Base-by-base conservation (phyloP, 37 sponge, comb jelly and placozoan genomes). In the Dysidea cf. avara region DNA sequence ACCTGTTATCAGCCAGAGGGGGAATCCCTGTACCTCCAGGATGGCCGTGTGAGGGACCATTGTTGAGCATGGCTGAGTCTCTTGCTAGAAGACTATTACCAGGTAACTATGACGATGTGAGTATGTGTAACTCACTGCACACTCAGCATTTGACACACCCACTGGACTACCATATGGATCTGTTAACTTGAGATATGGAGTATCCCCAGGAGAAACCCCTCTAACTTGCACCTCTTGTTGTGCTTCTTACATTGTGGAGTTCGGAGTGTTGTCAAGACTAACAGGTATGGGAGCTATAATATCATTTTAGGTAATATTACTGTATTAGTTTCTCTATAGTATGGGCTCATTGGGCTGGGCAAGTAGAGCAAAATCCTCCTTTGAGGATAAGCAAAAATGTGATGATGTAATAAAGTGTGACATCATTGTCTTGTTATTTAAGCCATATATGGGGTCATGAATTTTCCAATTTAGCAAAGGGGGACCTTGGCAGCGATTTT, bases 21-120 rank as follows among this genome's bases (percentile, higher is more conserved):
- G 66, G 62, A 20, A 36, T 79, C 17, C 62, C 70, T 22, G 46
- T 89, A 28, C 59, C 78, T 35, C 74, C 64, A 34, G 84, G 79
- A 12, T 89, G 90, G 90, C 90, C 90, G 17, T 89, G 90, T 89
- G 81, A 78, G 22, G 90, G 90, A 0, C 90, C 90, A 4, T 62
- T 89, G 9, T 65, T 89, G 36, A 79, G 58, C 26, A 60, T 79
- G 61, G 90, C 90, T 31, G 84, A 84, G 33, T 86, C 85, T 29
- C 31, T 89, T 20, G 90, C 90, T 29, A 68, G 79, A 20, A 64
- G 84, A 38, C 75, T 89, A 24, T 71, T 89, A 46, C 81, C 90
- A 29, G 81, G 81, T 80, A 61, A 3, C 56, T 12, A 12, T 18
- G 2, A 3, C 12, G 33, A n/a, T 26, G 28, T 34, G 29, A 20